Evolutionary conservation across 2,888 invertebrate genomes (phyloP).

Genomic region (Trissolcus japonicus): DNA sequence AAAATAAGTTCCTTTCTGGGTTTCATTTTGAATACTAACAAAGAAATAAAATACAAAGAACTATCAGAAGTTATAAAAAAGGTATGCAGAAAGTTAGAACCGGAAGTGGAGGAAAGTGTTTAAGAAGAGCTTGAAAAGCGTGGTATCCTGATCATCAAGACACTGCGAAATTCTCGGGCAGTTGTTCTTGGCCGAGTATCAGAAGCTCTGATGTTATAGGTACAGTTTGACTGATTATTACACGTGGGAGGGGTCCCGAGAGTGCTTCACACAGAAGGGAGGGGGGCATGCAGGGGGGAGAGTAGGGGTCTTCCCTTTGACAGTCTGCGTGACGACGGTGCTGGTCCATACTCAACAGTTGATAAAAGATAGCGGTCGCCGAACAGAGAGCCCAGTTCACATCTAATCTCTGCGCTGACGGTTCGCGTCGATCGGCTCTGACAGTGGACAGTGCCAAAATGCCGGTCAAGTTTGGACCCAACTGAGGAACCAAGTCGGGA

Average conservation of each 20-base stretch:
- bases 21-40: no score
- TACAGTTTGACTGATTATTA: constrained; percentile 64
- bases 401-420: constrained; percentile 66
- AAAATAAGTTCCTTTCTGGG: no score
- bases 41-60: no score
- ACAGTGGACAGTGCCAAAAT: constrained; percentile 7
- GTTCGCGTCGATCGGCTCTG: constrained; percentile 26
- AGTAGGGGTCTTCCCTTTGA: constrained; percentile 57
- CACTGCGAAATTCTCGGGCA: constrained; percentile 24
- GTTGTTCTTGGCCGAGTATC: constrained; percentile 54
- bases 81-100: no score
- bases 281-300: constrained; percentile 44
- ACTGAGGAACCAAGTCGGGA: background rate
- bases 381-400: constrained; percentile 71
- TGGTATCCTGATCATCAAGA: constrained; percentile 7
- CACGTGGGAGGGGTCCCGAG: constrained; percentile 58
- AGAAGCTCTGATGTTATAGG: constrained; percentile 61
- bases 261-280: constrained; percentile 29
- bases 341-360: constrained; percentile 72
- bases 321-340: constrained; percentile 66
- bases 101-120: background rate
- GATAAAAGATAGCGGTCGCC: constrained; percentile 75
- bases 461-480: constrained; percentile 2
- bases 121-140: background rate
- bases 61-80: background rate